Conservation (phyloP, 2,888 invertebrate genomes). For the Pristionchus mayeri region DNA sequence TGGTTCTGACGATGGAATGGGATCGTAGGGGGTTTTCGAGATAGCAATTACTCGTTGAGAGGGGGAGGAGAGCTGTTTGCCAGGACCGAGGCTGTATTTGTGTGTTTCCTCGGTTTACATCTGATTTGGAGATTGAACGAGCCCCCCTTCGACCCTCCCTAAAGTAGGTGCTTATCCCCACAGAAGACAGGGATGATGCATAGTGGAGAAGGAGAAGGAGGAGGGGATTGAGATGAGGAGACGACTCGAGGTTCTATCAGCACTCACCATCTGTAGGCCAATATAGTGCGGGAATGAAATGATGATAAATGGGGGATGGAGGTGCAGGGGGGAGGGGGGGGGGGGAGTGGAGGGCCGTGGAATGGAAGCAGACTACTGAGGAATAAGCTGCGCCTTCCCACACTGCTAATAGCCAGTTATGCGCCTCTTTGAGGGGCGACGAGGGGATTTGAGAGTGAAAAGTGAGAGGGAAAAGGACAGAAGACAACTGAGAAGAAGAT, state of each 20-base stretch:
- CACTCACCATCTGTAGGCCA: not conserved
- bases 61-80: not conserved
- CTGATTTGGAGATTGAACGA: conserved; percentile 28
- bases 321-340: not conserved
- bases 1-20: not conserved
- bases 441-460: conserved; percentile 16
- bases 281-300: not conserved
- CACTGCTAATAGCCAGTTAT: conserved; percentile 30
- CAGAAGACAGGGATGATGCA: conserved; percentile 34
- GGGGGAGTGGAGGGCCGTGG: too few relatives aligned
- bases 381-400: not conserved
- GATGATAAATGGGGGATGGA: conserved; percentile 18
- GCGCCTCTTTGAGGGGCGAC: not conserved
- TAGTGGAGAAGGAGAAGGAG: conserved; percentile 24
- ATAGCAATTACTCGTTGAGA: not conserved
- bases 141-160: not conserved
- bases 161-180: conserved; percentile 40
- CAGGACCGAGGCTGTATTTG: not conserved
- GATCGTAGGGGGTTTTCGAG: not conserved
- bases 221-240: not conserved
- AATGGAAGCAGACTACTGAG: not conserved
- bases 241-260: not conserved
- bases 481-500: not conserved
- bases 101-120: conserved; percentile 37
- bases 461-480: conserved; percentile 25